These are phyloP conservation scores for Luidia sarsii DNA, from an alignment of 53 echinoderm and acorn worm species.

Conservation along the genomic window DNA sequence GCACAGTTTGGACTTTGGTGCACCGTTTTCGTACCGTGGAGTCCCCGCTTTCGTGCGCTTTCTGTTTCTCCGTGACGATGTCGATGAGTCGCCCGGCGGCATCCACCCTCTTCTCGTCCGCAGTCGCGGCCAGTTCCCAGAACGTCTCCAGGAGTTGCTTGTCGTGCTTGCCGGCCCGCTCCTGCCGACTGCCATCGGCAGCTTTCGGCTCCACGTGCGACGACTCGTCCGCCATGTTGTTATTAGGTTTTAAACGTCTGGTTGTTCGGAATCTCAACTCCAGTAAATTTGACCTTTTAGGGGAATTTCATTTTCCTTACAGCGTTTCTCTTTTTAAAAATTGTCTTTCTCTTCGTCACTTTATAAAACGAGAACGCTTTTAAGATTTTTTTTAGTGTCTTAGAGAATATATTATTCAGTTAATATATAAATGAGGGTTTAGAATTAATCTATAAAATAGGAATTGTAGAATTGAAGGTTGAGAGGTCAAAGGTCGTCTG, in stretches of 20 bases:
- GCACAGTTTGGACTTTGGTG: too few species aligned
- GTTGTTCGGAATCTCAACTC: background rate
- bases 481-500: conserved; percentile 24
- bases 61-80: conserved; percentile 71
- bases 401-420: too few species aligned
- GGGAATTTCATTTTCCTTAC: background rate
- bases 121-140: conserved; percentile 83
- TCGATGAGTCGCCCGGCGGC: conserved; percentile 73
- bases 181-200: background rate
- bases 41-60: conserved; percentile 23
- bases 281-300: background rate
- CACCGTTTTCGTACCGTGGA: conserved; percentile 25
- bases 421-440: too few species aligned
- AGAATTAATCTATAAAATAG: background rate
- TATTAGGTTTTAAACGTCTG: conserved; percentile 41
- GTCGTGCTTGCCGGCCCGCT: conserved; percentile 36
- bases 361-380: too few species aligned
- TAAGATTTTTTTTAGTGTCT: background rate
- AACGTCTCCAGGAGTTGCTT: conserved; percentile 79
- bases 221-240: conserved; percentile 52
- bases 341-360: background rate
- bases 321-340: background rate
- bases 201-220: conserved; percentile 57
- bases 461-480: background rate
- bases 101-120: conserved; percentile 69